Evolutionary conservation across 2,113 vertebrate genomes (phyloP), one percentile per base, ranked within the genome.

Genomic region (Heteronetta atricapilla): DNA sequence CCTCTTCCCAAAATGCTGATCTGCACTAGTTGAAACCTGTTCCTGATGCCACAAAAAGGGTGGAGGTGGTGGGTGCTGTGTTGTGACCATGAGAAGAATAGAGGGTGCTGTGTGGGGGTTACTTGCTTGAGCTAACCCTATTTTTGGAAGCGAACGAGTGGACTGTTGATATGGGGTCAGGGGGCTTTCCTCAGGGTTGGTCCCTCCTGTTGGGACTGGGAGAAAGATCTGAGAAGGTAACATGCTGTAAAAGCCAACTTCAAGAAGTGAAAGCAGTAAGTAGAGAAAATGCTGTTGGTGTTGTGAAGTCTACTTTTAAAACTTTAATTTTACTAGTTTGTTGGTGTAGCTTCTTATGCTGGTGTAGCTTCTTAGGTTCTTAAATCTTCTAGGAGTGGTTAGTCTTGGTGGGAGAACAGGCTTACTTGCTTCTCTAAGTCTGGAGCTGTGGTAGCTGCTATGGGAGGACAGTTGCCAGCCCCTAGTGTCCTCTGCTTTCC

Each of bases 61-160:
- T 6, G 15, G 10, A 13, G 26, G 16, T 19, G 26, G 18, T 2
- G 3, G 5, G 5, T 6, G 18, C 7, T 6, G 8, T 2, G 7
- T 13, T 48, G 46, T 48, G 46, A 22, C 11, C 46, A 9, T 14
- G 34, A 23, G 23, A 6, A 25, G 10, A 0, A 2, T 12, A 25
- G 10, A n/a, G 14, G 3, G 4, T 3, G 8, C 2, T 6, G 6
- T 1, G 2, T 3, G 7, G 29, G 15, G 1, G 11, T 4, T 34
- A 1, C 44, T 64, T 10, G 46, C 8, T 8, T 50, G 23, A 42
- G 11, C 2, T 28, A 5, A 8, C 0, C 0, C 2, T 42, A 29
- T 0, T n/a, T 59, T 55, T 36, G 21, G 50, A 21, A 48, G 25
- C 17, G 13, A 10, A 10, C 29, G 17, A 50, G 8, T 2, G 4